These are phyloP conservation scores for Drosophila melanocephala DNA, from an alignment of 2,888 invertebrate genomes.

Conservation along the genomic window DNA sequence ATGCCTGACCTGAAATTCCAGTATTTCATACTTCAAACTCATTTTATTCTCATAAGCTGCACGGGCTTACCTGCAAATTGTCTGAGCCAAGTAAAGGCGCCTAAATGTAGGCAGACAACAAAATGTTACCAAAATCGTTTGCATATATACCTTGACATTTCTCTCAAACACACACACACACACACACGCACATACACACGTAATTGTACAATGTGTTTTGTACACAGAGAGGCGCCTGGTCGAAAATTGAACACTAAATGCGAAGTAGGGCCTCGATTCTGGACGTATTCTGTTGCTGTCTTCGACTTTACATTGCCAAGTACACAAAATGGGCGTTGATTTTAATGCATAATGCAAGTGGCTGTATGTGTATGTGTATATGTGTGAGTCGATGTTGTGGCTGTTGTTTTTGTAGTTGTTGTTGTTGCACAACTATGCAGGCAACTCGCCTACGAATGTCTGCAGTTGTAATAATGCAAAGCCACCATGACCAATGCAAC, in stretches of 20 bases:
- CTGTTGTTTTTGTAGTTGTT: constrained; percentile 6
- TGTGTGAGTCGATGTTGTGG: constrained; percentile 7
- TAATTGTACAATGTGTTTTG: constrained; percentile 4
- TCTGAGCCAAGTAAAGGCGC: constrained; percentile 31
- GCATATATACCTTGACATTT: constrained; percentile 48
- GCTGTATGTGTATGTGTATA: constrained; percentile 15
- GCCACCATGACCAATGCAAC: constrained; percentile 63
- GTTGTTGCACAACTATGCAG: constrained; percentile 42
- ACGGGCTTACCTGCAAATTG: constrained; percentile 22
- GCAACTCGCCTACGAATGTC: constrained; percentile 57
- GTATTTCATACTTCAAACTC: neutral
- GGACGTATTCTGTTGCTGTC: constrained; percentile 51
- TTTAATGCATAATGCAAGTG: constrained; percentile 83
- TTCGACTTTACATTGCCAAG: constrained; percentile 62
- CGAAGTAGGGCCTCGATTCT: constrained; percentile 33
- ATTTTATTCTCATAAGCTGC: constrained; percentile 13
- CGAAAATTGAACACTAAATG: constrained; percentile 50
- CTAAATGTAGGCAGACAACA: constrained; percentile 57
- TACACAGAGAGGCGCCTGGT: constrained; percentile 7
- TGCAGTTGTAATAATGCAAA: constrained; percentile 74
- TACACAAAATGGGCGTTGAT: constrained; percentile 80
- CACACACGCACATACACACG: neutral
- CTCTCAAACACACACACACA: constrained; percentile 1
- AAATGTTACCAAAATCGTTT: constrained; percentile 11
- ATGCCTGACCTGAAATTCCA: neutral